Conservation (phyloP, 2,113 vertebrate species). For the Eudyptes chrysolophus region DNA sequence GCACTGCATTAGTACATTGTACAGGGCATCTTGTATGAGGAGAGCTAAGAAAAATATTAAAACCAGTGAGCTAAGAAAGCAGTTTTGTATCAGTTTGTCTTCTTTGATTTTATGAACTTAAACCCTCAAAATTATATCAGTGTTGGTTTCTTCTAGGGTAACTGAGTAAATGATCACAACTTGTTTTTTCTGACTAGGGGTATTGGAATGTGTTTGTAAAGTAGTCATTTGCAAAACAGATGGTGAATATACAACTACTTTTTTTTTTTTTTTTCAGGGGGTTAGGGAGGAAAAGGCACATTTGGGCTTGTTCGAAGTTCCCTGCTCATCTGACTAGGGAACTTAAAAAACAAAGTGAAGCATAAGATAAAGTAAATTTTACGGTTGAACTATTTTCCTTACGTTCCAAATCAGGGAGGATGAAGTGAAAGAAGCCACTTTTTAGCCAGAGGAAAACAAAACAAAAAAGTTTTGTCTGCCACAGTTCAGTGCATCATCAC, state of each 20-base stretch:
- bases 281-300: not conserved
- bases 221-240: conserved; percentile 25
- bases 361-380: not conserved
- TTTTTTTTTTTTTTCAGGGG: not conserved
- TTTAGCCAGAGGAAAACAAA: not conserved
- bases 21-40: not conserved
- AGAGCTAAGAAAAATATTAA: not conserved
- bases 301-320: not conserved
- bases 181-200: not conserved
- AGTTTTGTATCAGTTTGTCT: not conserved
- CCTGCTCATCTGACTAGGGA: not conserved
- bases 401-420: not conserved
- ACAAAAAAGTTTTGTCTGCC: not conserved
- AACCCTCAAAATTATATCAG: not conserved
- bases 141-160: not conserved
- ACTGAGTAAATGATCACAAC: not conserved
- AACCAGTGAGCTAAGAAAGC: not conserved
- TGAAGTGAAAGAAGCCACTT: conserved; percentile 4
- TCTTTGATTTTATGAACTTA: not conserved
- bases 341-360: not conserved
- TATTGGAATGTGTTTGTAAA: not conserved
- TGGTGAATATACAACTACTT: not conserved
- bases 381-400: conserved; percentile 4
- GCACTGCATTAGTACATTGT: not conserved
- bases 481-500: conserved; percentile 10